Base-by-base conservation (phyloP, 2,113 vertebrate species). In the Dasyornis broadbenti region DNA sequence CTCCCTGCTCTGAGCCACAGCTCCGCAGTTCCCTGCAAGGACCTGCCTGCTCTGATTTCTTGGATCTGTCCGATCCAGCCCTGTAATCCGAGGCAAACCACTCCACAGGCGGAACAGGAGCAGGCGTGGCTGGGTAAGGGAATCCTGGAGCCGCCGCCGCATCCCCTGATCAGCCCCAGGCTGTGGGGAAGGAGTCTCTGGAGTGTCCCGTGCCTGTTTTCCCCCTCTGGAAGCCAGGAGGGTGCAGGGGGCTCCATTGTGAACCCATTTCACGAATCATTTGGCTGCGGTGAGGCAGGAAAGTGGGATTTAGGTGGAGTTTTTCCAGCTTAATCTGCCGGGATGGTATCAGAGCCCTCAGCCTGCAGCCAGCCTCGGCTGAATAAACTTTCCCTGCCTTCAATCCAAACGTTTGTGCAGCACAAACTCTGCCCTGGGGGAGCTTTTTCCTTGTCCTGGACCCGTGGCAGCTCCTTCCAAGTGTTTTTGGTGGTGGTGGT, bases 371-470 rank as follows among this genome's bases (percentile, higher is more conserved):
- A 27, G 42, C 23, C 52, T 6, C 1, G 19, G 0, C 83, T 86
- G 68, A 71, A 28, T 7, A 86, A 93, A 92, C 93, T 90, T 82
- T 26, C 79, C 64, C 59, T n/a, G 82, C 63, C 82, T 56, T 66
- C 81, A 33, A 77, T 68, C 60, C 79, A 91, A 57, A 71, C 26
- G 54, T 92, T 86, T 90, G 84, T 85, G 86, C 76, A 81, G 80
- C 13, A 6, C 45, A 84, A 66, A n/a, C 66, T 92, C 44, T 93
- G 84, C 88, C 79, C 54, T 1, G 7, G 65, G 86, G 75, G 28
- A 0, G 18, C 42, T 39, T 21, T 31, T 44, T 14, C 13, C 9
- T 7, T 3, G 1, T 79, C 61, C 80, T 2, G 6, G 78, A 64
- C 47, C 69, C 79, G 15, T 13, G 8, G 86, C 83, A 16, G 90